Evolutionary conservation across 1,140 invertebrate species (phyloP).

Genomic region (Adelges cooleyi): DNA sequence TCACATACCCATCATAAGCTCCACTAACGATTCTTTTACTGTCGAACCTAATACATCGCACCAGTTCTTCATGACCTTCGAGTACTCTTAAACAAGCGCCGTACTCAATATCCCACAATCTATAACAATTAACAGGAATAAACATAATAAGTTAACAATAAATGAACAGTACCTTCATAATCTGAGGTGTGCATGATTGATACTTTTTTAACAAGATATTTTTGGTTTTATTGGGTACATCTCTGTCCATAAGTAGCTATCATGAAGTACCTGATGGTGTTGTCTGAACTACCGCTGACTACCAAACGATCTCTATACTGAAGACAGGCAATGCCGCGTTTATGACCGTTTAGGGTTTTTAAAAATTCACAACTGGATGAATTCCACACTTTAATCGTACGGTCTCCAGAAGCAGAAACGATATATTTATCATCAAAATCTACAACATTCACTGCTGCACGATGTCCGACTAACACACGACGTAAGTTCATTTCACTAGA

Average conservation of each 20-base stretch:
- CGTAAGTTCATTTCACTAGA: constrained; percentile 90
- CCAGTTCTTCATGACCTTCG: constrained; percentile 98
- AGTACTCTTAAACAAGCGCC: constrained; percentile 91
- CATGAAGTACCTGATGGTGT: constrained; percentile 73
- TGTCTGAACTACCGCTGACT: constrained; percentile 97
- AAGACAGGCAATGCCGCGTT: constrained; percentile 96
- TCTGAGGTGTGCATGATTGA: too few relatives aligned
- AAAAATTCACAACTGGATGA: constrained; percentile 98
- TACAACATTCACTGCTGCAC: constrained; percentile 98
- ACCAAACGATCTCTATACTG: constrained; percentile 96
- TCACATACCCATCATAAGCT: constrained; percentile 86
- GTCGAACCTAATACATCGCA: constrained; percentile 94
- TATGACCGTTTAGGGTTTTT: constrained; percentile 96
- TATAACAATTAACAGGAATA: constrained; percentile 39
- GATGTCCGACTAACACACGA: constrained; percentile 89
- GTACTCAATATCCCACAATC: constrained; percentile 98
- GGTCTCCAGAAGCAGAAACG: constrained; percentile 96
- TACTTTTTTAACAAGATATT: too few relatives aligned
- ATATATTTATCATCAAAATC: constrained; percentile 99
- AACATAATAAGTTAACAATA: too few relatives aligned
- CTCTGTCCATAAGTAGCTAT: too few relatives aligned
- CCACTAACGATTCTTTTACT: constrained; percentile 97
- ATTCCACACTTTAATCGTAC: constrained; percentile 99
- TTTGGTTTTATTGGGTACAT: too few relatives aligned
- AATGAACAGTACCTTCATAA: too few relatives aligned